phyloP scores from a whole-genome alignment of 2,888 invertebrate species.

The Orthonychiurus folsomi region DNA sequence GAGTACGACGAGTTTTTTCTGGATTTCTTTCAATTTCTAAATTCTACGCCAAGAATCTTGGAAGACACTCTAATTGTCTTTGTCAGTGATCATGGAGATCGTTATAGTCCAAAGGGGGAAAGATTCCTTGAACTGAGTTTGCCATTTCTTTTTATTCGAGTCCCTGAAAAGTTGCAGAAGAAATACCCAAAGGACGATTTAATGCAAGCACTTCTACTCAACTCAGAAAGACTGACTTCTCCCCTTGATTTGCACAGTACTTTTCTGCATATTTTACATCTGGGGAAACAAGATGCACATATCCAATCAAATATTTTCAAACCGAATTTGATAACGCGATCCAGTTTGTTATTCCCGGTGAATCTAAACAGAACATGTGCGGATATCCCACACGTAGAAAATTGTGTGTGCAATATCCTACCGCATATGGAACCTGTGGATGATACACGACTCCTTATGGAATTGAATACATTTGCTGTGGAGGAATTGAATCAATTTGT shows the following conservation, averaged over 20 bases:
- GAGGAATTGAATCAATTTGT: constrained; percentile 10
- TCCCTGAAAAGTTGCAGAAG: constrained; percentile 55
- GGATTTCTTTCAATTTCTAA: constrained; percentile 50
- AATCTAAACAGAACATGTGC: constrained; percentile 6
- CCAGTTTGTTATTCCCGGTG: constrained; percentile 11
- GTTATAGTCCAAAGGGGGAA: constrained; percentile 59
- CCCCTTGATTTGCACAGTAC: constrained; percentile 68
- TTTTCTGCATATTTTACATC: constrained; percentile 11
- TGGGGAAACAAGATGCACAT: not conserved
- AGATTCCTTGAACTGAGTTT: constrained; percentile 63
- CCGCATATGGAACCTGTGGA: not conserved
- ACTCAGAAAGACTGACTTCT: constrained; percentile 57
- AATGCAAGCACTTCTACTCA: constrained; percentile 49
- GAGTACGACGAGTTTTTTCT: too few relatives aligned
- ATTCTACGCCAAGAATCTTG: constrained; percentile 53
- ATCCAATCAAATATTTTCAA: not conserved
- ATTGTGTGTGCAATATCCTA: constrained; percentile 15
- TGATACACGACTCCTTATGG: not conserved
- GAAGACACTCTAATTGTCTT: constrained; percentile 58
- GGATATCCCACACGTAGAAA: not conserved
- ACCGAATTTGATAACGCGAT: not conserved
- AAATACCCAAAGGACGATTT: constrained; percentile 49
- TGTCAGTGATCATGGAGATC: constrained; percentile 68
- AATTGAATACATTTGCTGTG: not conserved
- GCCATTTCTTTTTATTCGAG: constrained; percentile 61